phyloP scores from a whole-genome alignment of 2,888 invertebrate genomes.

The Amorpha juglandis region DNA sequence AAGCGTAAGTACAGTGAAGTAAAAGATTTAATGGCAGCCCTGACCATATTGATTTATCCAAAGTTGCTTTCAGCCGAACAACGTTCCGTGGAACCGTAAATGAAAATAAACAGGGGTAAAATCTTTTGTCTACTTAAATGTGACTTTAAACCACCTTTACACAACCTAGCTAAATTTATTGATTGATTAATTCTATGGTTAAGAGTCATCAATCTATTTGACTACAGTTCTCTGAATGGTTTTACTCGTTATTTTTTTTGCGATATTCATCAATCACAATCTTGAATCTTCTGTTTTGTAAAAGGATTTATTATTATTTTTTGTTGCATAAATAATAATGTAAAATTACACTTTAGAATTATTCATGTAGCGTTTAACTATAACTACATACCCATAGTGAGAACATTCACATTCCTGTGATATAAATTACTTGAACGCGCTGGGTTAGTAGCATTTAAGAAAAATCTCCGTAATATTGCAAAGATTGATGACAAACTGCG shows the following conservation, averaged over 20 bases:
- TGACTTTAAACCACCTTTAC: background rate
- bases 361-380: background rate
- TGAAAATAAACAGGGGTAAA: background rate
- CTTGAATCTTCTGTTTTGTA: no score
- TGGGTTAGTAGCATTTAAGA: constrained; percentile 13
- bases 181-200: background rate
- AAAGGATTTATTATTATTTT: no score
- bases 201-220: constrained; percentile 3
- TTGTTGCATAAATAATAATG: no score
- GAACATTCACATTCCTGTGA: background rate
- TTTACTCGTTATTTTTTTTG: no score
- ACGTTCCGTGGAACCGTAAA: background rate
- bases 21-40: background rate
- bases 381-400: background rate
- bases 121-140: background rate
- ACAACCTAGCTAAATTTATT: background rate
- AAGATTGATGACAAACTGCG: constrained; percentile 20
- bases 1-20: background rate
- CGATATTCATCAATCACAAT: no score
- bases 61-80: background rate
- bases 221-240: constrained; percentile 1
- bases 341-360: background rate
- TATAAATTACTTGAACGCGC: constrained; percentile 12
- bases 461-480: constrained; percentile 19
- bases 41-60: background rate